Base-by-base conservation (phyloP, 2,797 vertebrate species). In the Acomys russatus region DNA sequence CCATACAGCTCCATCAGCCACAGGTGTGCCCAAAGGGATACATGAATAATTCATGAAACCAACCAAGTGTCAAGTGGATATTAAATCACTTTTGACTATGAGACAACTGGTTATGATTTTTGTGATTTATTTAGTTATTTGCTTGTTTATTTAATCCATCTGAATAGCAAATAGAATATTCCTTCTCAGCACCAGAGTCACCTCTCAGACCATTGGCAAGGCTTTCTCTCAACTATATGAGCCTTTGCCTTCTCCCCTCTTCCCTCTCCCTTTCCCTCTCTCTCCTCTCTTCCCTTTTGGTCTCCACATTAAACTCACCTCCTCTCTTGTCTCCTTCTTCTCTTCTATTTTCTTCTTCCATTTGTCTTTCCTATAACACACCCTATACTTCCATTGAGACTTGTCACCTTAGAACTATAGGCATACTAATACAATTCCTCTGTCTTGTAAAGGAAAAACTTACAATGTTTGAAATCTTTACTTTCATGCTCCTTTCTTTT, bases 21-120 rank as follows among this genome's bases (percentile, higher is more conserved):
- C 86, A 98, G 97, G 96, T 89, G 54, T 33, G 97, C 95, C 89
- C 95, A 74, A 91, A 49, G 93, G 95, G 88, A 96, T 74, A 23
- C 73, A 91, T 95, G 64, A 97, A 97, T 98, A 98, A 98, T 97
- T 94, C 96, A 98, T 95, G 97, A 94, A 76, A 49, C 35, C 76
- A 94, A 78, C 59, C 17, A 20, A 88, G 33, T 88, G 54, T 63
- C 90, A 82, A 94, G 30, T 79, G 79, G 66, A 74, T 94, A 91
- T 89, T 90, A 93, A 96, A 94, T 95, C 91, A 80, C 70, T 90
- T 74, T 79, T 64, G 63, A 92, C 64, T 76, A 3, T 71, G 79
- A 61, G 49, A 82, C 87, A 96, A 88, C 79, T 64, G 77, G 90
- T 66, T 91, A 79, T 14, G 17, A 89, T 20, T 64, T 68, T 68